Evolutionary conservation across 2,797 vertebrate genomes (phyloP), one percentile per base, ranked within the genome.

Genomic region (Poeciliopsis gracilis): DNA sequence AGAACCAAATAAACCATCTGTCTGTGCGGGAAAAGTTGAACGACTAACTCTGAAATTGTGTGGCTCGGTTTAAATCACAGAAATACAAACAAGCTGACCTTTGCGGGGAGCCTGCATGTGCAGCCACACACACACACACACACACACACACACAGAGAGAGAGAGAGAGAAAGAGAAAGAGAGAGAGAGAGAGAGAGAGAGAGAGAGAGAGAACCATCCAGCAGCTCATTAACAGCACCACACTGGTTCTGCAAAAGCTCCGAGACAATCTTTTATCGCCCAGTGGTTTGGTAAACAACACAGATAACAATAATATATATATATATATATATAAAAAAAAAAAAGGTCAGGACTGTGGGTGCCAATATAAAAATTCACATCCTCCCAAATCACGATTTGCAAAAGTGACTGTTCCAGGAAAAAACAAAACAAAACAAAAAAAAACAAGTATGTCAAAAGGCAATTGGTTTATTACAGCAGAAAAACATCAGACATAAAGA

Each of bases 401-500:
- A 16, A 77, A 73, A 87, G 75, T 86, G 73, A 76, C 16, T 46
- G 63, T 77, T 77, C 41, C 57, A 80, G 4, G 1, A 69, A 81
- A 67, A 71, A 16, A 43, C 8, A 43, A 18, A 6, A 47, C 46
- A 36, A 36, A 38, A 38, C 38, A 38, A 38, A 47, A 46, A 47
- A 63, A 81, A 87, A 79, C 49, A 78, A 70, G 72, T 25, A n/a
- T 72, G 63, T 77, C 70, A 77, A 59, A 41, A 78, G 13, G 75
- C 77, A 83, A 88, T 82, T 78, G 76, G 53, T 83, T 84, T 77
- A 76, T 83, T 76, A 46, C 72, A 46, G 47, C 13, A 77, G 72
- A 75, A 28, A 71, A 87, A 76, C 73, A 83, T 86, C 79, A 82
- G 75, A 85, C 55, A 79, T 57, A 11, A 70, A 77, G 76, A 81